These are phyloP conservation scores for Leucoraja ocellata DNA, from an alignment of 2,797 vertebrate genomes.

Conservation along the genomic window DNA sequence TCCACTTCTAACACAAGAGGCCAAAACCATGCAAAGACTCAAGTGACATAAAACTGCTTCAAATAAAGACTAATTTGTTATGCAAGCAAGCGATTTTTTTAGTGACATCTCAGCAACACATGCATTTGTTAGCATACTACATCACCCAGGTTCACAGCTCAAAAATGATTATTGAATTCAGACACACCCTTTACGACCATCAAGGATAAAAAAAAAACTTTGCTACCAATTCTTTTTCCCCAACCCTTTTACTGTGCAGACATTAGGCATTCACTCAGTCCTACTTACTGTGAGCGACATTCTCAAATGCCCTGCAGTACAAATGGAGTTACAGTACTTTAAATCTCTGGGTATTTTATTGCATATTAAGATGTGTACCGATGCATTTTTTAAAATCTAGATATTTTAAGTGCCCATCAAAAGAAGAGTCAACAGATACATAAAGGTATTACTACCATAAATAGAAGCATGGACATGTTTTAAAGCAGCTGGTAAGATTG, in stretches of 20 bases:
- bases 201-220: not conserved
- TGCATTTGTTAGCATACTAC: not conserved
- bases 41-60: not conserved
- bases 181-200: not conserved
- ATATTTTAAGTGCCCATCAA: not conserved
- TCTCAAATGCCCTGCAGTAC: not conserved
- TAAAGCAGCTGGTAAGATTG: not conserved
- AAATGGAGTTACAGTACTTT: not conserved
- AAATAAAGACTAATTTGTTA: not conserved
- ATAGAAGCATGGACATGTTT: not conserved
- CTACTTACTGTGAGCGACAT: not conserved
- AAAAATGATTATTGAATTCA: not conserved
- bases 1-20: not conserved
- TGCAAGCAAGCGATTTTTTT: constrained; percentile 8
- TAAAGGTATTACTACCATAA: not conserved
- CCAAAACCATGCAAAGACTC: not conserved
- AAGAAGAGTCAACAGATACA: not conserved
- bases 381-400: not conserved
- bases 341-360: not conserved
- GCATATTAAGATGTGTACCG: not conserved
- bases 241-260: not conserved
- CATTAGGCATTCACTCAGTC: not conserved
- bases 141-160: not conserved
- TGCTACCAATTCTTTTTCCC: not conserved
- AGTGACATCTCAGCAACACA: not conserved